A percentile compares a stretch with the other conserved stretches of the same genome.
These are phyloP conservation scores for Eptatretus atami DNA, from an alignment of 2,797 vertebrate species.

Conservation along the genomic window DNA sequence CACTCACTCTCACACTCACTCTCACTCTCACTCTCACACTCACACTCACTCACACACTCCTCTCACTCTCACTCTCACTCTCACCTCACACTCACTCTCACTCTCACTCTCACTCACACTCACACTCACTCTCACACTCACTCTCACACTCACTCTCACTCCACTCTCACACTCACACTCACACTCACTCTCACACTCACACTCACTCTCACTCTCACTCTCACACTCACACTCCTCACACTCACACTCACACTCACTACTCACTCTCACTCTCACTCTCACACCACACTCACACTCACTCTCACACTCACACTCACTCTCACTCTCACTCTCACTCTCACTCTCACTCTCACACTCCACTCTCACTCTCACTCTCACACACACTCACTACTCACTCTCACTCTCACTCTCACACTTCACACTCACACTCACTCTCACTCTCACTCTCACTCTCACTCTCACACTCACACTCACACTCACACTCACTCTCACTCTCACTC, in stretches of 20 bases:
- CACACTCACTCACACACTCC: too few relatives aligned
- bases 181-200: background rate
- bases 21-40: background rate
- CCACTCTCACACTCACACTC: too few relatives aligned
- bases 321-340: background rate
- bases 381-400: too few relatives aligned
- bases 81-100: background rate
- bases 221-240: background rate
- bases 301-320: background rate
- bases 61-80: background rate
- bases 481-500: conserved; percentile 1
- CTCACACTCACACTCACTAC: background rate
- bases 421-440: background rate
- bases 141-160: background rate
- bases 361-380: too few relatives aligned
- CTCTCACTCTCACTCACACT: too few relatives aligned
- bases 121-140: background rate
- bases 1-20: too few relatives aligned
- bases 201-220: background rate
- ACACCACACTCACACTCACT: background rate
- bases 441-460: background rate
- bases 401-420: background rate
- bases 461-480: too few relatives aligned
- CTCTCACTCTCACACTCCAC: too few relatives aligned
- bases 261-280: too few relatives aligned